Conservation (phyloP, 2,888 invertebrate species). For the Nematopogon swammerdamellus region DNA sequence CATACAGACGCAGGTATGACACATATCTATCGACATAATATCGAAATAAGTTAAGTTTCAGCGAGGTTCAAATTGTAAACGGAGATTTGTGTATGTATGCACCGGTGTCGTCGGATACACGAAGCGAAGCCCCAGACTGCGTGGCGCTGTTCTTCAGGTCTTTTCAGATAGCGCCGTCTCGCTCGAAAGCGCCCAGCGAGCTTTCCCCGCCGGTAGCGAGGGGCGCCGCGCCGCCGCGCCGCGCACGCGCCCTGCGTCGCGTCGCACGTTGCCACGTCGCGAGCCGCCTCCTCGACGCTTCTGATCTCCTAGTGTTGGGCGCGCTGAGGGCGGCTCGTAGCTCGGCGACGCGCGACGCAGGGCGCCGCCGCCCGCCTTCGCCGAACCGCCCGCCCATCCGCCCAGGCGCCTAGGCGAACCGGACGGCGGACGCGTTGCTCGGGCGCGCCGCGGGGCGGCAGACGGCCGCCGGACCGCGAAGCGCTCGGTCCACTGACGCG, state of each 20-base stretch:
- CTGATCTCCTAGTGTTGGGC: conserved; percentile 49
- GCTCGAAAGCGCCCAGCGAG: conserved; percentile 14
- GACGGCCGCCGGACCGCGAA: conserved; percentile 37
- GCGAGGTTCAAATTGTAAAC: too few species aligned
- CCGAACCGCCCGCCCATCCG: conserved; percentile 16
- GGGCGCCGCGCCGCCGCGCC: conserved; percentile 38
- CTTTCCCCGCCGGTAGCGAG: conserved; percentile 21
- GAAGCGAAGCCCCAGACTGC: too few species aligned
- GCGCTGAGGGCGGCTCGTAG: conserved; percentile 45
- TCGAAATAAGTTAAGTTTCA: too few species aligned
- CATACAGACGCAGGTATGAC: too few species aligned
- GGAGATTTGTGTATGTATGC: too few species aligned
- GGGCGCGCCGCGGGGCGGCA: conserved; percentile 3
- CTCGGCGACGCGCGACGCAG: conserved; percentile 40
- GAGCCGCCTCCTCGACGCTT: conserved; percentile 22
- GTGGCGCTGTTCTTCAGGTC: conserved; percentile 27
- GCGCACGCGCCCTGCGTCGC: conserved; percentile 42
- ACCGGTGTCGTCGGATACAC: too few species aligned
- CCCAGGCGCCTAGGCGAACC: conserved; percentile 5
- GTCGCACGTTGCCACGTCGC: conserved; percentile 42
- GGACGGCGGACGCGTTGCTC: too few species aligned
- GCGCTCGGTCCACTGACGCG: conserved; percentile 15
- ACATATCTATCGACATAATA: too few species aligned
- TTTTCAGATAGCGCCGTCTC: conserved; percentile 10
- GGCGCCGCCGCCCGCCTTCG: conserved; percentile 24